phyloP scores from a whole-genome alignment of 1,140 invertebrate species.

The Helicoverpa armigera region DNA sequence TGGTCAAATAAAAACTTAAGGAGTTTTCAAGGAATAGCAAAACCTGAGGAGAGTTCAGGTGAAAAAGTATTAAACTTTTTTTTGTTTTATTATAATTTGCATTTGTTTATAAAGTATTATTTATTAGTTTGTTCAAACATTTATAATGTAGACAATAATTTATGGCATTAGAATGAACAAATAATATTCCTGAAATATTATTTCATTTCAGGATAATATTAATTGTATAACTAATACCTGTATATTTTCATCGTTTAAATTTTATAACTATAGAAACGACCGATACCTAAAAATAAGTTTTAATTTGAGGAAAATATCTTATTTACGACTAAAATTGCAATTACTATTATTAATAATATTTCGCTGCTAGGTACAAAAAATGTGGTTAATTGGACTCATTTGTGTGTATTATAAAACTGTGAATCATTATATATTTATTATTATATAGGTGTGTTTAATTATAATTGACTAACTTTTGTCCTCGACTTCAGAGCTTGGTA shows the following conservation, averaged over 20 bases:
- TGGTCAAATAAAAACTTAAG: constrained; percentile 86
- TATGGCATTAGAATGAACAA: background rate
- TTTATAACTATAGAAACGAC: background rate
- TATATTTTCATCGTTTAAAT: background rate
- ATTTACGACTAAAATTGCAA: constrained; percentile 16
- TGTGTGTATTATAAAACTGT: background rate
- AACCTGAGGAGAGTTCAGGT: constrained; percentile 41
- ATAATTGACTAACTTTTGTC: too few species aligned
- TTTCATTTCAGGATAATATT: too few species aligned
- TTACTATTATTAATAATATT: constrained; percentile 1
- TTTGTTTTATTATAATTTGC: background rate
- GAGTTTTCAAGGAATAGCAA: constrained; percentile 70
- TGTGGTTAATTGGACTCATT: constrained; percentile 9
- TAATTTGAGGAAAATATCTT: constrained; percentile 38
- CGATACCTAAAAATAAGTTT: constrained; percentile 2
- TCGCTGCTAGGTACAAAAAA: background rate
- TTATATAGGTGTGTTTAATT: background rate
- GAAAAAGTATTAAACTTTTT: background rate
- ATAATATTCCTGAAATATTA: background rate
- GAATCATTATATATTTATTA: constrained; percentile 7
- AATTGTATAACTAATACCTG: background rate
- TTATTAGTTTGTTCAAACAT: too few species aligned
- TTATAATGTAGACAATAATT: background rate
- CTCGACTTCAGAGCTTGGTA: too few species aligned
- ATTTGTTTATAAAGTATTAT: background rate